These are phyloP conservation scores for Holotrichia oblita DNA, from an alignment of 1,140 invertebrate species.

Conservation along the genomic window DNA sequence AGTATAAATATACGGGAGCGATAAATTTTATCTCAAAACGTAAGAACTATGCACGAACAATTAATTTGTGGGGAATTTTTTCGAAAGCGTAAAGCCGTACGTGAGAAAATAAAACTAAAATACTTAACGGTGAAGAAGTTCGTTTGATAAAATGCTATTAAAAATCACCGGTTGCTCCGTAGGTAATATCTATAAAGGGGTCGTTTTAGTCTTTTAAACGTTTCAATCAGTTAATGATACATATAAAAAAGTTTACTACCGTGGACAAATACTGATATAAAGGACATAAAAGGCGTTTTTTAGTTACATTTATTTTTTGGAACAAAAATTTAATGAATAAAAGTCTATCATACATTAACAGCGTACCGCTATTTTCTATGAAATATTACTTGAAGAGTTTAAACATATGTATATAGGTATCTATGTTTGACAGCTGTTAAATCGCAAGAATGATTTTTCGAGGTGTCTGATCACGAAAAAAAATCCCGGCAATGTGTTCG, in stretches of 20 bases:
- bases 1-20: not conserved
- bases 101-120: constrained; percentile 29
- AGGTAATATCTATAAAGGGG: not conserved
- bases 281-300: constrained; percentile 3
- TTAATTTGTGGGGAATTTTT: constrained; percentile 4
- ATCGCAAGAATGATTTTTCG: too few species aligned
- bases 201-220: constrained; percentile 21
- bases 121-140: not conserved
- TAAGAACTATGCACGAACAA: constrained; percentile 20
- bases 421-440: too few species aligned
- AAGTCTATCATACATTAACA: not conserved
- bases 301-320: constrained; percentile 2
- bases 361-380: too few species aligned
- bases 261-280: constrained; percentile 16
- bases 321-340: constrained; percentile 4
- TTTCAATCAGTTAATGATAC: constrained; percentile 30
- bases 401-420: too few species aligned
- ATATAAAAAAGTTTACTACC: constrained; percentile 29
- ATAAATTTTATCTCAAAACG: constrained; percentile 28
- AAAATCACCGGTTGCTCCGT: not conserved
- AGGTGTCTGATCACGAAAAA: too few species aligned
- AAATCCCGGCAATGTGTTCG: too few species aligned
- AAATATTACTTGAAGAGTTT: too few species aligned
- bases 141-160: constrained; percentile 15
- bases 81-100: constrained; percentile 5